These are phyloP conservation scores for Podarcis cretensis DNA, from an alignment of 2,113 vertebrate species.

Conservation along the genomic window DNA sequence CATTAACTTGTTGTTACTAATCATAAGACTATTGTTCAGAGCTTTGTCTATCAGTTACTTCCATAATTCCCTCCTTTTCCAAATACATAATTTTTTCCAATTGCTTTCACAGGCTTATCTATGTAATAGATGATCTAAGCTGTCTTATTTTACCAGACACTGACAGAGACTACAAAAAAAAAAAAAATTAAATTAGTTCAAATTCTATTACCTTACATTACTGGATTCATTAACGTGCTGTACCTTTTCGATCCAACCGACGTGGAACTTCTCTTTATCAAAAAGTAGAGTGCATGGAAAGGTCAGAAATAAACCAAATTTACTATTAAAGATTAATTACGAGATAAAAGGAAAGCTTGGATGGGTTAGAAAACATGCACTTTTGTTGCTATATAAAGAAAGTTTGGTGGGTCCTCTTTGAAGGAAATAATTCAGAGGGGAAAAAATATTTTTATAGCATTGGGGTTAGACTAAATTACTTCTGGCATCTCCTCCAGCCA, in stretches of 20 bases:
- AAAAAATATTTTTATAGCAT: conserved; percentile 4
- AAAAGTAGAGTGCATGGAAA: conserved; percentile 14
- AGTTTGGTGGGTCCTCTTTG: not conserved
- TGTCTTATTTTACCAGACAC: conserved; percentile 45
- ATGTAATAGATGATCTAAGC: conserved; percentile 38
- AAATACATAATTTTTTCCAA: conserved; percentile 19
- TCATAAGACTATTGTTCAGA: conserved; percentile 26
- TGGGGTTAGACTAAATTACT: not conserved
- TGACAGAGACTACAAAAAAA: conserved; percentile 34
- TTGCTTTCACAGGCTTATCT: conserved; percentile 58
- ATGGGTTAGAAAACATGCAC: conserved; percentile 9
- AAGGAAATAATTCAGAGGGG: not conserved
- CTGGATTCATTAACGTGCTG: not conserved
- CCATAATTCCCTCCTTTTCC: not conserved
- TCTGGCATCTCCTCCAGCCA: not conserved
- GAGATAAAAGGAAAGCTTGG: conserved; percentile 31
- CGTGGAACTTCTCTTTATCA: conserved; percentile 21
- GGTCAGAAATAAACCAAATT: conserved; percentile 43
- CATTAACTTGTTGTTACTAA: conserved; percentile 23
- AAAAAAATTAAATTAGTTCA: conserved; percentile 44
- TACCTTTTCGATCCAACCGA: conserved; percentile 21
- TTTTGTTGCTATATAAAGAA: conserved; percentile 10
- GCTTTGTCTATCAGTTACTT: conserved; percentile 26
- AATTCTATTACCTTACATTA: not conserved
- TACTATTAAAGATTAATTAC: conserved; percentile 50